A percentile compares a stretch with the other conserved stretches of the same genome.
phyloP scores from a whole-genome alignment of 2,113 vertebrate genomes.

The Scophthalmus maximus region DNA sequence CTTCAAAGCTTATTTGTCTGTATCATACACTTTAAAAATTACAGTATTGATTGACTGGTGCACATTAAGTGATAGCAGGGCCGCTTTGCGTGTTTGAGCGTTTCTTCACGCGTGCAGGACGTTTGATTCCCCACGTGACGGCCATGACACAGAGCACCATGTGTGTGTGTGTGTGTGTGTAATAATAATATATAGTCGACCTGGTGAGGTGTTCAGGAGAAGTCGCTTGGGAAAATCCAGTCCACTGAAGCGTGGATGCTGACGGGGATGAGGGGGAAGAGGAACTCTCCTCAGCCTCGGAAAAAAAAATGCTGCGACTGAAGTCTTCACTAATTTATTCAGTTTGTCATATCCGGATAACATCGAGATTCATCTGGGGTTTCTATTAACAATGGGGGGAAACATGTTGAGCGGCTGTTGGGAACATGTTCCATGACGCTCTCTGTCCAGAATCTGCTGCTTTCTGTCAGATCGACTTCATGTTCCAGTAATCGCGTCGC shows the following conservation, averaged over 20 bases:
- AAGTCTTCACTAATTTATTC: too few relatives aligned
- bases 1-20: neutral
- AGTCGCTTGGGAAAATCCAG: neutral
- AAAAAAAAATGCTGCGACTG: too few relatives aligned
- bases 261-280: neutral
- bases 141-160: too few relatives aligned
- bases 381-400: too few relatives aligned
- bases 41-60: neutral
- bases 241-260: neutral
- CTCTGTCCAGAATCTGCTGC: too few relatives aligned
- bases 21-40: neutral
- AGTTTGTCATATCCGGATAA: too few relatives aligned
- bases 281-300: too few relatives aligned
- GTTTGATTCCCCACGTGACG: constrained; percentile 26
- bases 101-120: neutral
- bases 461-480: too few relatives aligned
- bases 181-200: neutral
- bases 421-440: too few relatives aligned
- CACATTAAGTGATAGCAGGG: neutral
- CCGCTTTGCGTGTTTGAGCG: neutral
- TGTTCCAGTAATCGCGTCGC: too few relatives aligned
- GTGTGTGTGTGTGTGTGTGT: constrained; percentile 7
- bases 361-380: too few relatives aligned
- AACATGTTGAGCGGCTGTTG: too few relatives aligned
- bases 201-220: neutral